These are phyloP conservation scores for Gopherus evgoodei DNA, from an alignment of 2,113 vertebrate species.

Conservation along the genomic window DNA sequence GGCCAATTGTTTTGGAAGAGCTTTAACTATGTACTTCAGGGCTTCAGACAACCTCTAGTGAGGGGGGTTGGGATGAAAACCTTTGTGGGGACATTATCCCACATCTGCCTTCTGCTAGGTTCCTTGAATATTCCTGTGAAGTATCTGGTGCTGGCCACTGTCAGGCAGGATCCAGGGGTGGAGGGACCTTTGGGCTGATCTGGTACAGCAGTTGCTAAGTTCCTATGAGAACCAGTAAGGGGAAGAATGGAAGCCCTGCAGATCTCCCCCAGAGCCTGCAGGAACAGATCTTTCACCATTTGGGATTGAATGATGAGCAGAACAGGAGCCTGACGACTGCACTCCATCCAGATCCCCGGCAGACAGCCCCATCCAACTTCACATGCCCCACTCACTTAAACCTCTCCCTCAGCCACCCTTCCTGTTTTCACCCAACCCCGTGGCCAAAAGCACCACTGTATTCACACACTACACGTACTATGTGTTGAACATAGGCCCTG, in stretches of 20 bases:
- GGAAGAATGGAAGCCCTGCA: neutral
- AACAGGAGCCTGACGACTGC: neutral
- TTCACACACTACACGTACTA: neutral
- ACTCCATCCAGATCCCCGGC: neutral
- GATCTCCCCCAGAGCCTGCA: neutral
- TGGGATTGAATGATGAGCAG: neutral
- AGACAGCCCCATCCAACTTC: neutral
- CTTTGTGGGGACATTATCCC: neutral
- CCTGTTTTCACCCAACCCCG: too few species aligned
- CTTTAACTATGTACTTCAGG: neutral
- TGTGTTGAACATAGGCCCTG: neutral
- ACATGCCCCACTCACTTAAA: neutral
- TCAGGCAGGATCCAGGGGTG: neutral
- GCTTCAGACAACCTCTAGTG: neutral
- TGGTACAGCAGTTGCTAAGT: neutral
- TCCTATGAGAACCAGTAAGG: neutral
- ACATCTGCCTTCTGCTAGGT: neutral
- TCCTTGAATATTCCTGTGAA: neutral
- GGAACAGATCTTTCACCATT: neutral
- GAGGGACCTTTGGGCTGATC: neutral
- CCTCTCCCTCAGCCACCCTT: too few species aligned
- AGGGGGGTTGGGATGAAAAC: neutral
- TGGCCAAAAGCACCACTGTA: neutral
- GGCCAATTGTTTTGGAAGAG: neutral
- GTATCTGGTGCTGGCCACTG: too few species aligned